Conservation (phyloP, 2,888 invertebrate genomes). For the Alentia gelatinosa region DNA sequence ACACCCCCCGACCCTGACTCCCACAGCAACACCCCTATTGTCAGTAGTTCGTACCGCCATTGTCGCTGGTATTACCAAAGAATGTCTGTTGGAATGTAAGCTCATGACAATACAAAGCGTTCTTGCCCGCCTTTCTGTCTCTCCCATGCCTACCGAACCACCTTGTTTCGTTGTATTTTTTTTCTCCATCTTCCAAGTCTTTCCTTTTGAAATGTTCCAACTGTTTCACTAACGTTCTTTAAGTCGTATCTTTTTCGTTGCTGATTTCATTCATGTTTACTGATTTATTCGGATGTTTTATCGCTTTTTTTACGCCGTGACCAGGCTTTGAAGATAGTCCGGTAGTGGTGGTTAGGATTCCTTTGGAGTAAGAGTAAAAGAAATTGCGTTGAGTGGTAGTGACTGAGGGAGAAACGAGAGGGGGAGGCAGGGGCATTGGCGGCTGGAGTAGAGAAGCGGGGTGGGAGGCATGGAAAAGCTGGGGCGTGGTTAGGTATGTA, state of each 20-base stretch:
- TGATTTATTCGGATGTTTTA: neutral
- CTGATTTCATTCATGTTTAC: neutral
- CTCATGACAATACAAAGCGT: neutral
- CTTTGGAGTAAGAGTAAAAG: too few species aligned
- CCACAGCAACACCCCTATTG: neutral
- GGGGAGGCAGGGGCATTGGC: too few species aligned
- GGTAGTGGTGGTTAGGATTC: too few species aligned
- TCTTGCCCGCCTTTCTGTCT: neutral
- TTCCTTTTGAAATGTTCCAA: neutral
- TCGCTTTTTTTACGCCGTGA: too few species aligned
- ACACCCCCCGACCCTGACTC: neutral
- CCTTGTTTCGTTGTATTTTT: neutral
- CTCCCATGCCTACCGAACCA: neutral
- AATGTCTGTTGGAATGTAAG: neutral
- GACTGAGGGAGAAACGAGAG: too few species aligned
- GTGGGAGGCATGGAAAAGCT: too few species aligned
- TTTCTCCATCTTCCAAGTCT: neutral
- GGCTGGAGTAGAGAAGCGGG: too few species aligned
- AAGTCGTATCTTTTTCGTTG: neutral
- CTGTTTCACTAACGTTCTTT: conserved; percentile 1
- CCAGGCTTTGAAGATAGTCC: too few species aligned
- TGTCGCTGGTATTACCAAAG: neutral
- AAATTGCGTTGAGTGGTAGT: too few species aligned
- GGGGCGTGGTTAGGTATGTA: too few species aligned
- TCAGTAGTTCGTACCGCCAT: neutral